Evolutionary conservation across 2,888 invertebrate genomes (phyloP), one percentile per base, ranked within the genome.

Genomic region (Mythimna impura): DNA sequence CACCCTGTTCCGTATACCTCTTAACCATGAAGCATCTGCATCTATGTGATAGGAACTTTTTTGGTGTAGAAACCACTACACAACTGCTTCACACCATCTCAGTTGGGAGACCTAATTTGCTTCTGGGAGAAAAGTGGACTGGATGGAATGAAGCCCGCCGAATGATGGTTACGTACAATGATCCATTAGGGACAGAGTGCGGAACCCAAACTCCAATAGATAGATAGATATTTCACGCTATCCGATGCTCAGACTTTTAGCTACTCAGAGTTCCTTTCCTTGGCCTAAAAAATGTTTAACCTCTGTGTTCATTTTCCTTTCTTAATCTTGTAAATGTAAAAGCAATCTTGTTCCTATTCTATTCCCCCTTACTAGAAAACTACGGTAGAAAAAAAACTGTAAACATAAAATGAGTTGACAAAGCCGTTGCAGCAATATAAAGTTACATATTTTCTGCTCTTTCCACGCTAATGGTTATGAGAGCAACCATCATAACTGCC

Each of bases 381-480:
- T 47, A 30, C 20, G 40, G 54, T 17, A 25, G 12, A 36, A 52
- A 68, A n/a, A 58, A 60, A 67, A 65, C 77, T 25, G 77, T 77
- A 61, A 63, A 61, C 30, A 61, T 52, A 61, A 58, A 73, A 66
- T 62, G n/a, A 63, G 40, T 58, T 66, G 71, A 66, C 62, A 65
- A 7, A 70, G 66, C 70, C 65, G 74, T 78, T 69, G 74, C 17
- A 9, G 64, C 12, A 14, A 47, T 22, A 34, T 63, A 36, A 77
- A 63, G 36, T 57, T 30, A 30, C 30, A 66, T 25, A 73, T 57
- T 66, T 66, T 72, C 77, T 72, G 47, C 66, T 66, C 17, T 60
- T 71, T 71, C 66, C 57, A 14, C 76, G 25, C 57, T 73, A 77
- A 72, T 80, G 55, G 54, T 64, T 55, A 63, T 58, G 63, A 66